Base-by-base conservation (phyloP, 2,113 vertebrate species). In the Anser brachyrhynchus region DNA sequence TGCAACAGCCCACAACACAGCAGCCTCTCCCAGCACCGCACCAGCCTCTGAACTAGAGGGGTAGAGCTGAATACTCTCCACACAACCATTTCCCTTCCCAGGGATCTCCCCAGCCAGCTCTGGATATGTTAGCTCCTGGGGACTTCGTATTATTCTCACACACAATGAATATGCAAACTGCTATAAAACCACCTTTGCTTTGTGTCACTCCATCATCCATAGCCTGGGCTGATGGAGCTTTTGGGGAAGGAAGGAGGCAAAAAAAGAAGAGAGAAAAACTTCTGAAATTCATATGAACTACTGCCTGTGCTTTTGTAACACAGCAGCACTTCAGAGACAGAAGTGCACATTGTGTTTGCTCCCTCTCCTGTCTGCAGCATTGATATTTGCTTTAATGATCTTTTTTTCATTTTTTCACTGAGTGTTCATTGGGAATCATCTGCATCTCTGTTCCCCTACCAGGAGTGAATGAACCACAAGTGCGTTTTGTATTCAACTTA, bases 361-460 rank as follows among this genome's bases (percentile, higher is more conserved):
- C 79, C 59, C n/a, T 67, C 82, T 85, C 28, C 71, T 89, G n/a
- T 91, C 70, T 81, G 41, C 77, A 67, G 55, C 31, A 3, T 54
- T 78, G 69, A 35, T 94, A 94, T 92, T 89, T 94, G 51, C 93
- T 92, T 93, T 94, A 92, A 97, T 89, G 90, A 79, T 78, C 61
- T 80, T 70, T 93, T 92, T 92, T 85, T 71, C 77, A 86, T 94
- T 93, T 93, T 91, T 92, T 86, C 71, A 85, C 77, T 73, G 37
- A 22, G 28, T 46, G 13, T 93, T 96, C 75, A 87, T 49, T 79
- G 51, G 81, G 84, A 93, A 81, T 89, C 78, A 62, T 72, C 81
- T 72, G 65, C 70, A 79, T 82, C 62, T 92, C 69, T 84, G 75
- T 96, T 93, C 84, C 87, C 28, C 17, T 71, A 75, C 80, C 33